Conservation (phyloP, 1,140 invertebrate genomes). For the Sitobion miscanthi region DNA sequence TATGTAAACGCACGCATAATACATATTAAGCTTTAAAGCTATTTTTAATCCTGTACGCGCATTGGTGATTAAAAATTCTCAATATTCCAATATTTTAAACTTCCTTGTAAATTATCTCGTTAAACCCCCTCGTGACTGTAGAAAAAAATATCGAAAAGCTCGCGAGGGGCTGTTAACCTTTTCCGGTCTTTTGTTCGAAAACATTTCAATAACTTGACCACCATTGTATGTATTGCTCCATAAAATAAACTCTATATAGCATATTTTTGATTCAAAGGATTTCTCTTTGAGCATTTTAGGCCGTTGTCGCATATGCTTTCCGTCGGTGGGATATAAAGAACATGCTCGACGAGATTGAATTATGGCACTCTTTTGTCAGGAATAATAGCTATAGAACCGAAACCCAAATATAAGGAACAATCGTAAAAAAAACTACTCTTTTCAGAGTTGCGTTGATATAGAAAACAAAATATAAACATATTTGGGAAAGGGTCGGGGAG, state of each 20-base stretch:
- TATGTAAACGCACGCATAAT: not conserved
- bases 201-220: constrained; percentile 22
- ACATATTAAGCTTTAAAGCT: not conserved
- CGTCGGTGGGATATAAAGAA: not conserved
- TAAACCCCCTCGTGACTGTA: not conserved
- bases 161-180: not conserved
- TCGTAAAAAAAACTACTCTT: not conserved
- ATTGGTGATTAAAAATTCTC: not conserved
- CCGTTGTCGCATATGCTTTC: not conserved
- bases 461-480: not conserved
- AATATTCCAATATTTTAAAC: not conserved
- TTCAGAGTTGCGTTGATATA: not conserved
- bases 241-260: not conserved
- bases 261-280: constrained; percentile 18
- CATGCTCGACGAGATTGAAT: not conserved
- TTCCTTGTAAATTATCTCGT: constrained; percentile 18
- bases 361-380: not conserved
- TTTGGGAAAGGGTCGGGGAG: not conserved
- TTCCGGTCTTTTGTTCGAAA: not conserved
- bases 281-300: not conserved
- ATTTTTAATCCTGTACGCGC: not conserved
- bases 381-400: not conserved
- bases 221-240: not conserved
- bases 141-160: not conserved
- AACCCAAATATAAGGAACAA: not conserved